phyloP scores from a whole-genome alignment of 1,140 invertebrate genomes.

The Drosophila equinoxialis region DNA sequence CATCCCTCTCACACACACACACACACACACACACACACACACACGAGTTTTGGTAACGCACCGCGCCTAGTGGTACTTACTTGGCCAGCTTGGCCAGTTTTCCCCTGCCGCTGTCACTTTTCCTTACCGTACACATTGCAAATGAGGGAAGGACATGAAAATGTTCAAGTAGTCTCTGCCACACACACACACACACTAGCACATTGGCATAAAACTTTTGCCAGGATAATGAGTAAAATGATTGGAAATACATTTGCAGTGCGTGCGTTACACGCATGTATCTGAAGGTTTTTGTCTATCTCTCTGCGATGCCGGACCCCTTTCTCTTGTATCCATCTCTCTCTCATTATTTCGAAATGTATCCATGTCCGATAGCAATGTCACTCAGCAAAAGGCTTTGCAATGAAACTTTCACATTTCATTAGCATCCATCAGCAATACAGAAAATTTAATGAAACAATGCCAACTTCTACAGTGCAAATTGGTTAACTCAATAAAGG shows the following conservation, averaged over 20 bases:
- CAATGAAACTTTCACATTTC: constrained; percentile 11
- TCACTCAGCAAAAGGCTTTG: neutral
- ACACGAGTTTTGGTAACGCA: constrained; percentile 13
- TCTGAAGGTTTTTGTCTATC: constrained; percentile 27
- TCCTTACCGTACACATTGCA: constrained; percentile 29
- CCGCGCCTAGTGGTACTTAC: constrained; percentile 59
- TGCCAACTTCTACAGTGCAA: neutral
- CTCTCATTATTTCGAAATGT: constrained; percentile 25
- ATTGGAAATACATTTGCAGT: constrained; percentile 79
- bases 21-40: constrained; percentile 16
- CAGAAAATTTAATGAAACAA: neutral
- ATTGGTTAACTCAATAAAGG: neutral
- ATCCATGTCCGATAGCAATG: constrained; percentile 6
- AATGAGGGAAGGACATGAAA: constrained; percentile 64
- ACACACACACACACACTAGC: constrained; percentile 29
- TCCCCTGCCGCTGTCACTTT: constrained; percentile 5
- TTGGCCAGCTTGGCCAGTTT: constrained; percentile 49
- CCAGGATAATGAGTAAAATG: constrained; percentile 78
- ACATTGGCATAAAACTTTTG: constrained; percentile 60
- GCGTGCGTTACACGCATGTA: constrained; percentile 64
- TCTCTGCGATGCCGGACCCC: neutral
- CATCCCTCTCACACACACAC: constrained; percentile 2
- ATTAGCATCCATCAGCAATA: constrained; percentile 5
- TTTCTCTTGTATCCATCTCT: neutral
- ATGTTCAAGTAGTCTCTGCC: constrained; percentile 57